Percentiles rank a stretch among this genome's conserved stretches.
These are phyloP conservation scores for Sphecodes monilicornis DNA, from an alignment of 2,888 invertebrate genomes.

Conservation along the genomic window DNA sequence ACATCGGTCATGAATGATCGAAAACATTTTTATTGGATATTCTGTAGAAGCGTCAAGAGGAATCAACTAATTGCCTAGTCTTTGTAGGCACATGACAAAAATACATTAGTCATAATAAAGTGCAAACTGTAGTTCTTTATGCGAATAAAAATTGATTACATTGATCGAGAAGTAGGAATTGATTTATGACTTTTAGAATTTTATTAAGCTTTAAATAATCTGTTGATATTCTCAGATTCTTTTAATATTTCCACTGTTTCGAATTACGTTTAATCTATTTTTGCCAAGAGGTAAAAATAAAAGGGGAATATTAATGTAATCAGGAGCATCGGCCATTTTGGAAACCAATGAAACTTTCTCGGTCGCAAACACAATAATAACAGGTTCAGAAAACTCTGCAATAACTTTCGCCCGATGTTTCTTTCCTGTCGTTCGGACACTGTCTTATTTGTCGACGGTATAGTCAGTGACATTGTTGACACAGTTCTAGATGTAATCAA, in stretches of 20 bases:
- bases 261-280: background rate
- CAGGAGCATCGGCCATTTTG: background rate
- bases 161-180: background rate
- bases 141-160: background rate
- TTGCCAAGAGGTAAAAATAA: background rate
- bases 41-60: background rate
- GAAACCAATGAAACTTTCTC: constrained; percentile 2
- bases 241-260: background rate
- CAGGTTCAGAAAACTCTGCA: background rate
- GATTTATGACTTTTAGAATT: too few relatives aligned
- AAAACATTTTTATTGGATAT: background rate
- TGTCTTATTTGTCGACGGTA: background rate
- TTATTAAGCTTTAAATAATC: background rate
- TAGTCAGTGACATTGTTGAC: background rate
- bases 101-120: background rate
- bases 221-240: too few relatives aligned
- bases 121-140: background rate
- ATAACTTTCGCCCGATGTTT: background rate
- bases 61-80: background rate
- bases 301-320: background rate
- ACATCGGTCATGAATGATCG: background rate
- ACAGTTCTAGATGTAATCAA: background rate
- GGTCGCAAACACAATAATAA: constrained; percentile 72
- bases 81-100: background rate
- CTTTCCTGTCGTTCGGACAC: background rate